Percentiles rank a stretch among this genome's conserved stretches.
Evolutionary conservation across 2,888 invertebrate species (phyloP).

Genomic region (Xestia rhomboidea): DNA sequence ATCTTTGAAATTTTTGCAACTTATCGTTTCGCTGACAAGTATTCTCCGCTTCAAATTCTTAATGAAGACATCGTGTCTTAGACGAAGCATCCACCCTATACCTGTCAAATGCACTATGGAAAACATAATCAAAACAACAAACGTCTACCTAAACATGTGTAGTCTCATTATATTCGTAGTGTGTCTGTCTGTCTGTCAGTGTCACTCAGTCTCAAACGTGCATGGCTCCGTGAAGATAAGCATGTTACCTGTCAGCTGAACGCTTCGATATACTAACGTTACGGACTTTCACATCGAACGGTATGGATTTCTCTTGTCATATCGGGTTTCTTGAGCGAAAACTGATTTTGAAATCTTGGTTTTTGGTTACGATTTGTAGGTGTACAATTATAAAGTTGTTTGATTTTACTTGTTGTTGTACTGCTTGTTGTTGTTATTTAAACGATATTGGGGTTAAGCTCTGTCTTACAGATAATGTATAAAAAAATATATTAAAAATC

Average conservation of each 20-base stretch:
- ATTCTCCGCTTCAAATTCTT: background rate
- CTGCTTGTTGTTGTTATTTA: background rate
- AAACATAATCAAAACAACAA: background rate
- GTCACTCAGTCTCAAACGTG: conserved; percentile 55
- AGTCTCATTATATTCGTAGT: conserved; percentile 43
- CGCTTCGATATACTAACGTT: conserved; percentile 53
- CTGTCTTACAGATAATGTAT: background rate
- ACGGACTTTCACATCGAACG: conserved; percentile 39
- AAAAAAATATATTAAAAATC: too few species aligned
- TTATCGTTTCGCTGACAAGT: background rate
- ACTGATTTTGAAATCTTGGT: conserved; percentile 36
- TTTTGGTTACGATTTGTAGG: background rate
- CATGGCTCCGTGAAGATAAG: conserved; percentile 68
- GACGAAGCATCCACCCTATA: background rate
- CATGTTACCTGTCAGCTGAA: conserved; percentile 67
- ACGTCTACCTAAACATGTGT: conserved; percentile 1
- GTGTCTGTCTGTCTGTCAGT: conserved; percentile 49
- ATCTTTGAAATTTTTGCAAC: background rate
- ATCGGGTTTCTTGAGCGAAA: conserved; percentile 43
- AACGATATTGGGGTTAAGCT: background rate
- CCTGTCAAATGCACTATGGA: background rate
- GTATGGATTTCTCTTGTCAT: conserved; percentile 53
- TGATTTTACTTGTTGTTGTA: background rate
- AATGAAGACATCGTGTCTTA: background rate
- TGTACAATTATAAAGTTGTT: background rate